Conservation (phyloP, 92 coral and sea anemone genomes). For the Metridium senile region DNA sequence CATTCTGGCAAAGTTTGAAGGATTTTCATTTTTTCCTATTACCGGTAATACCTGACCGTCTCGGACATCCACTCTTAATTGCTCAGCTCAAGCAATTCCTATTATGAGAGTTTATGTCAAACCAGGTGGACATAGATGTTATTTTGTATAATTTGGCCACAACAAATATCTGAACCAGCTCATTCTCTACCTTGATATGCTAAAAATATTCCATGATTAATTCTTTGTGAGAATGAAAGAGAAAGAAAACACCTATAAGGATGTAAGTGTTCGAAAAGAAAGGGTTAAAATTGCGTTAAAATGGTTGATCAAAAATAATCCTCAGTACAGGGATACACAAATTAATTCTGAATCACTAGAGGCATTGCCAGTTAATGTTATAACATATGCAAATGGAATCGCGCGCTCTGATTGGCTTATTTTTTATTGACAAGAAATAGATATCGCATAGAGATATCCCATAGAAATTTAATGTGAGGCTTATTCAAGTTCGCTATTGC, state of each 20-base stretch:
- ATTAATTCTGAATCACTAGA: slow-evolving; percentile 25
- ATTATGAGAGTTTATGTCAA: slow-evolving; percentile 66
- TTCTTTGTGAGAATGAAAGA: slow-evolving; percentile 44
- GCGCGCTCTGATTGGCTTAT: no score
- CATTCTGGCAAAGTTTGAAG: no score
- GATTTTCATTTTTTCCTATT: no score
- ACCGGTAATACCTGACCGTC: no score
- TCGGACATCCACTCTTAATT: no score
- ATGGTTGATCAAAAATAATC: slow-evolving; percentile 38
- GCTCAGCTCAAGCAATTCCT: slow-evolving; percentile 73
- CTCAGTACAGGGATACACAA: slow-evolving; percentile 12
- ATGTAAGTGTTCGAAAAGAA: slow-evolving; percentile 42
- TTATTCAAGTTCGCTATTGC: no score
- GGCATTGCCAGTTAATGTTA: slow-evolving; percentile 48
- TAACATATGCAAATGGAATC: no score
- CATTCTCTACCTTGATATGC: slow-evolving; percentile 43
- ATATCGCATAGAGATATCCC: no score
- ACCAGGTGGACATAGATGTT: slow-evolving; percentile 72
- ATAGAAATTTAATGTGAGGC: no score
- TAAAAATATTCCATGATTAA: slow-evolving; percentile 28
- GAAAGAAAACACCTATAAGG: slow-evolving; percentile 39
- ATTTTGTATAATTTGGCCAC: slow-evolving; percentile 61
- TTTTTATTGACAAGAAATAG: no score
- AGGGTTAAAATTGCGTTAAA: slow-evolving; percentile 33
- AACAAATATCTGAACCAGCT: slow-evolving; percentile 54